phyloP scores from a whole-genome alignment of 2,797 vertebrate genomes.

The Falco berigora region DNA sequence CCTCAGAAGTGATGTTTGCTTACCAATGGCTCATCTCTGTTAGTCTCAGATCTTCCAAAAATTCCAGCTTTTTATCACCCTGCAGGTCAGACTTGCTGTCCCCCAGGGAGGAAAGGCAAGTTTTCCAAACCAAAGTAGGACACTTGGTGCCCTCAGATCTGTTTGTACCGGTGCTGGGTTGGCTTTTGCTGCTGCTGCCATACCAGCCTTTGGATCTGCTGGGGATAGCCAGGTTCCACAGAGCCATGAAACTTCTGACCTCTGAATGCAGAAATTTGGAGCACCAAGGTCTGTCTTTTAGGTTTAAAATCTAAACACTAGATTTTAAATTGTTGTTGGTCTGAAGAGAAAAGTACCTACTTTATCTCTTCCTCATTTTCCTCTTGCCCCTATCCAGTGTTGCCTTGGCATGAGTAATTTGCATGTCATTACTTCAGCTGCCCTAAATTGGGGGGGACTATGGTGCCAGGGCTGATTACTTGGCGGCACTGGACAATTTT shows the following conservation, averaged over 20 bases:
- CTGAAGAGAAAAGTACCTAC: not conserved
- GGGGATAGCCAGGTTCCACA: not conserved
- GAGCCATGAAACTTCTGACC: not conserved
- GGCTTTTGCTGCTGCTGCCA: not conserved
- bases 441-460: not conserved
- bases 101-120: not conserved
- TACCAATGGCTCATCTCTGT: not conserved
- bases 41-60: not conserved
- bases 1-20: not conserved
- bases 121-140: not conserved
- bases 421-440: constrained; percentile 31
- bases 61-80: not conserved
- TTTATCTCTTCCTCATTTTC: not conserved
- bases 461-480: constrained; percentile 48
- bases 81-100: not conserved
- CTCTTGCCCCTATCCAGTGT: not conserved
- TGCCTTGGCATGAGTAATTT: constrained; percentile 16
- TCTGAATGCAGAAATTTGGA: not conserved
- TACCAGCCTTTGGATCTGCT: not conserved
- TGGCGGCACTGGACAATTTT: constrained; percentile 45
- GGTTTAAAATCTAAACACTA: no score
- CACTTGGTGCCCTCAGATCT: not conserved
- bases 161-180: not conserved
- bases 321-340: not conserved
- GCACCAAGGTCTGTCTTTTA: not conserved